These are phyloP conservation scores for Orbicella faveolata DNA, from an alignment of 64 coral and sea anemone species.

Conservation along the genomic window DNA sequence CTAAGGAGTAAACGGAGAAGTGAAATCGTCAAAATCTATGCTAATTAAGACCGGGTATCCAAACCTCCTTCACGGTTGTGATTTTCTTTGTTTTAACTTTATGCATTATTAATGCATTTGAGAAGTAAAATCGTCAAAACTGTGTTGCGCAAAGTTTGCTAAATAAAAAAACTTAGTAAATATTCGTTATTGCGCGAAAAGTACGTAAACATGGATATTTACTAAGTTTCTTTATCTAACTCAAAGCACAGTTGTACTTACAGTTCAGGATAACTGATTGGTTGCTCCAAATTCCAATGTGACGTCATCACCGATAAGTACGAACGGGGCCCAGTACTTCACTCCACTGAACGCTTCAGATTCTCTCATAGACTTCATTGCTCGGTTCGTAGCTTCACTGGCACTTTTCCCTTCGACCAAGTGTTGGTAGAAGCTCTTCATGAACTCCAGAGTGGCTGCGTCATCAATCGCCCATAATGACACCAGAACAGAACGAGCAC, in stretches of 20 bases:
- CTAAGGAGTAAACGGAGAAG: too few relatives aligned
- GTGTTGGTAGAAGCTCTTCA: background rate
- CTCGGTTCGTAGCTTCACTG: background rate
- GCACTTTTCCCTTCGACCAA: background rate
- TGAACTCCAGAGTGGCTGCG: background rate
- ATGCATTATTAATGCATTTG: too few relatives aligned
- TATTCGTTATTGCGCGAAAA: too few relatives aligned
- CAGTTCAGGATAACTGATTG: background rate
- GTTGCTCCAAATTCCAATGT: background rate
- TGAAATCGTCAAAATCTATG: too few relatives aligned
- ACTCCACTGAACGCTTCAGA: background rate
- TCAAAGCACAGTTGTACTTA: background rate
- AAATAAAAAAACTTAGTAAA: too few relatives aligned
- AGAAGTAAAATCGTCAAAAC: too few relatives aligned
- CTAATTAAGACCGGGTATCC: too few relatives aligned
- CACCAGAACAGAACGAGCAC: conserved; percentile 7
- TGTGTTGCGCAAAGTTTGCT: too few relatives aligned
- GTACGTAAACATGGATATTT: too few relatives aligned
- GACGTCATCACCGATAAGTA: conserved; percentile 3
- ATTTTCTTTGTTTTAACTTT: too few relatives aligned
- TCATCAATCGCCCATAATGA: conserved; percentile 9
- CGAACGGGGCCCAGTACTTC: background rate
- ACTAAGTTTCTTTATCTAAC: too few relatives aligned
- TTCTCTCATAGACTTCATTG: background rate
- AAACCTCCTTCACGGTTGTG: too few relatives aligned